Evolutionary conservation across 2,113 vertebrate genomes (phyloP), one percentile per base, ranked within the genome.

Genomic region (Gallinago undulata): DNA sequence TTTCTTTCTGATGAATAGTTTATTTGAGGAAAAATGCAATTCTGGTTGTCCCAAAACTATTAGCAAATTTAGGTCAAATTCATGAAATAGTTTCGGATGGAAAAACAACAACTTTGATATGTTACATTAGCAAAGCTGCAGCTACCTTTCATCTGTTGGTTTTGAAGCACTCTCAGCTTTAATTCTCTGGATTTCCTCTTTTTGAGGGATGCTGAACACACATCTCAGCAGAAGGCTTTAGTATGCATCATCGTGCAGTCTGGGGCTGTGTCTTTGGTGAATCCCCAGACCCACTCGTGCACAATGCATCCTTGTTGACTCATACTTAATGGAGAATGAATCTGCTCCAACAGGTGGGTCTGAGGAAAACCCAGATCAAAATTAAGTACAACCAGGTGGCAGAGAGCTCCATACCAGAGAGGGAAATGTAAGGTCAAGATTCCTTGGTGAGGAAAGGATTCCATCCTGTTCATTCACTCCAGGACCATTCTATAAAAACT

Each of bases 21-120:
- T 96, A 94, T 96, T 96, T 95, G 93, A 95, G 67, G 79, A 91
- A 96, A 97, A 96, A 88, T 67, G 93, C 82, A 93, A 56, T 94
- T 96, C 90, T 96, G 67, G 94, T 93, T 91, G 79, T 94, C 95
- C 87, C 63, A 90, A 97, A 97, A 80, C 75, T 85, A 85, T 93
- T 96, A 88, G 86, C 19, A 94, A 96, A 96, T 90, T 86, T 96
- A 89, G 94, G 95, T 96, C 93, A 94, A 95, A 95, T 93, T 94
- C 41, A 95, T 80, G 62, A 95, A 96, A 91, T 94, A 91, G 74
- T 91, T 94, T 97, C 91, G 90, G 45, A 75, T 96, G 82, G 82
- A 67, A 86, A 94, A 95, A 45, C 45, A 77, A 77, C 53, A 84
- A 70, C 60, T 86, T 94, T 67, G 37, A 89, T 59, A 73, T 8